Evolutionary conservation across 1,140 invertebrate genomes (phyloP), one percentile per base, ranked within the genome.

Genomic region (Drosophila ananassae): DNA sequence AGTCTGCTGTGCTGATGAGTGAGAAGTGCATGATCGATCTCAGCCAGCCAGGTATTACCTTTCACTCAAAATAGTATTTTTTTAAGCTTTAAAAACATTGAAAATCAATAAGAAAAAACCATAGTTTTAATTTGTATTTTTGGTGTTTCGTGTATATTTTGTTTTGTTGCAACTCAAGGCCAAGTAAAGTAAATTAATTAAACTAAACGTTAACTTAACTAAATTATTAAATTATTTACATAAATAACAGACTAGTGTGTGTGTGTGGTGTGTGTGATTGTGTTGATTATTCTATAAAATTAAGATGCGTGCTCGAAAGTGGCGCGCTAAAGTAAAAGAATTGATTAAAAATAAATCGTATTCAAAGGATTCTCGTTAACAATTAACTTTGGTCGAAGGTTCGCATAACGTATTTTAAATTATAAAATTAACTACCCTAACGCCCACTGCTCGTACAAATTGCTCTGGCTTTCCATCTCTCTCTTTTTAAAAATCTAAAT

Each of bases 181-280:
- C 78, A 89, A 89, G 83, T 87, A 79, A 73, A 73, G 64, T 71
- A 71, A 71, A 57, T 48, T 69, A 87, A 76, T 87, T 89, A 76
- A 87, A 87, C 82, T 89, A 87, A 89, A 82, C 62, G 53, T 89
- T 64, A 89, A 87, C 82, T 87, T 87, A 87, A 89, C 51, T 87
- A 84, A 83, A 83, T 59, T 39, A 76, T 79, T 76, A 87, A 84
- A 75, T 64, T 84, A 84, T 84, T 61, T 85, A 85, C 81, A 84
- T 87, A 84, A 84, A 89, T 87, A 87, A 87, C 82, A 87, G 82
- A 87, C 82, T 87, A 87, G 82, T 87, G 83, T 79, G 74, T 75
- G 73, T 77, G 81, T 78, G 61, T 71, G 39, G 17, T 77, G 68
- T 78, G 75, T 72, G 28, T 60, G 50, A 55, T n/a, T 69, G 60